A percentile compares a stretch with the other conserved stretches of the same genome.
Conservation (phyloP, 2,113 vertebrate species). For the Himantopus leucocephalus region DNA sequence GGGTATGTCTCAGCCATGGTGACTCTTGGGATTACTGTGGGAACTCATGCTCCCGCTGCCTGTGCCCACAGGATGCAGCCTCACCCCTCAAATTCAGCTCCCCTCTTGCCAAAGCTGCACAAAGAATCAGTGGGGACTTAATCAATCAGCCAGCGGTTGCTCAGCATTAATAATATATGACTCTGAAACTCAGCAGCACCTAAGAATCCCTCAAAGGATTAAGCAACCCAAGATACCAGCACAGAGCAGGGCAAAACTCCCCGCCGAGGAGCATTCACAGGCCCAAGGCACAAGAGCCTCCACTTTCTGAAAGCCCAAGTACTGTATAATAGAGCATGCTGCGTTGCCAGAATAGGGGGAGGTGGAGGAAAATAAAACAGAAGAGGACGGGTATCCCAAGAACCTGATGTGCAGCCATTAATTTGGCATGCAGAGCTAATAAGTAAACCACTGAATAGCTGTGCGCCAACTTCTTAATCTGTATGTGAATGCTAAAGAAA, state of each 20-base stretch:
- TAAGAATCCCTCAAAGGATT: slow-evolving; percentile 6
- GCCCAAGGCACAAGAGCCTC: not conserved
- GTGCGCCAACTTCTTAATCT: not conserved
- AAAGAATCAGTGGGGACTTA: not conserved
- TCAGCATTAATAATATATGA: not conserved
- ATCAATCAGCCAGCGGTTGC: not conserved
- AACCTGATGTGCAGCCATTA: not conserved
- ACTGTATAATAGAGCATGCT: not conserved
- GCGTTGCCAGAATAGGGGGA: not conserved
- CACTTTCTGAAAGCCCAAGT: not conserved
- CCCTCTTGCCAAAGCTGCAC: not conserved
- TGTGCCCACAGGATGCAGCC: not conserved
- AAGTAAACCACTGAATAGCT: not conserved
- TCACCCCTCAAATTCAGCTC: not conserved
- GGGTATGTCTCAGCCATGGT: not conserved
- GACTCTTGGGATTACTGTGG: not conserved
- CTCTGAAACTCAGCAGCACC: not conserved
- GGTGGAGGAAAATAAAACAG: not conserved
- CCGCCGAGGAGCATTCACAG: not conserved
- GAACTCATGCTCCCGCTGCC: not conserved
- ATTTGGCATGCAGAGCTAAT: not conserved
- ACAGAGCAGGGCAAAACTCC: not conserved
- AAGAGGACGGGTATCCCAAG: not conserved
- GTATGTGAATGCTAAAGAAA: not conserved
- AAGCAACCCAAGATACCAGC: not conserved